Conservation (phyloP, 2,888 invertebrate genomes). For the Agrotis puta region DNA sequence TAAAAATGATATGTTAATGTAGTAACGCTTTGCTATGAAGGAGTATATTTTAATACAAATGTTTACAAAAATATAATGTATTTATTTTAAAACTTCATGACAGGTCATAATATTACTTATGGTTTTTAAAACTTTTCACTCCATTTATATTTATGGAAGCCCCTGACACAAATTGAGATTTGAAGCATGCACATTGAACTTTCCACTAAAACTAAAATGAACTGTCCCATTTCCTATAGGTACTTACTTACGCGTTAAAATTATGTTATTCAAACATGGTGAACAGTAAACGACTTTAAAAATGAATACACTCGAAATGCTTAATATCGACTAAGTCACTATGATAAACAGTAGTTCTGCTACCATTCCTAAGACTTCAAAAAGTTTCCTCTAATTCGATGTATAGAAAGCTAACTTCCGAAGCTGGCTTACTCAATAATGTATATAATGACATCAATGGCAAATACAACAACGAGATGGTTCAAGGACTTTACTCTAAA, state of each 20-base stretch:
- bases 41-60: slow-evolving; percentile 64
- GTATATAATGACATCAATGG: slow-evolving; percentile 81
- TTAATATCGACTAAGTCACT: slow-evolving; percentile 78
- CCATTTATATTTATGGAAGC: slow-evolving; percentile 70
- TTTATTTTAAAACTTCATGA: slow-evolving; percentile 37
- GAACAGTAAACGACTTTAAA: slow-evolving; percentile 74
- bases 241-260: slow-evolving; percentile 65
- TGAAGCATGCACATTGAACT: slow-evolving; percentile 59
- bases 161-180: slow-evolving; percentile 54
- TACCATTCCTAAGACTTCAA: slow-evolving; percentile 79
- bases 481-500: slow-evolving; percentile 78
- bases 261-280: slow-evolving; percentile 70
- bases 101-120: slow-evolving; percentile 17
- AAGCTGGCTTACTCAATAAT: slow-evolving; percentile 78
- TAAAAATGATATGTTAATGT: slow-evolving; percentile 80
- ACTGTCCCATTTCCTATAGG: slow-evolving; percentile 78
- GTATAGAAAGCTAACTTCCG: slow-evolving; percentile 84
- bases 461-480: slow-evolving; percentile 83
- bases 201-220: slow-evolving; percentile 50
- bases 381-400: slow-evolving; percentile 86
- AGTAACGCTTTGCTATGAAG: slow-evolving; percentile 60
- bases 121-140: slow-evolving; percentile 45
- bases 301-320: slow-evolving; percentile 76
- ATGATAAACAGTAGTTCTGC: slow-evolving; percentile 76
- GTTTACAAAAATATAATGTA: slow-evolving; percentile 73